Evolutionary conservation across 1,140 invertebrate genomes (phyloP), one percentile per base, ranked within the genome.

Genomic region (Heliothis subflexa): DNA sequence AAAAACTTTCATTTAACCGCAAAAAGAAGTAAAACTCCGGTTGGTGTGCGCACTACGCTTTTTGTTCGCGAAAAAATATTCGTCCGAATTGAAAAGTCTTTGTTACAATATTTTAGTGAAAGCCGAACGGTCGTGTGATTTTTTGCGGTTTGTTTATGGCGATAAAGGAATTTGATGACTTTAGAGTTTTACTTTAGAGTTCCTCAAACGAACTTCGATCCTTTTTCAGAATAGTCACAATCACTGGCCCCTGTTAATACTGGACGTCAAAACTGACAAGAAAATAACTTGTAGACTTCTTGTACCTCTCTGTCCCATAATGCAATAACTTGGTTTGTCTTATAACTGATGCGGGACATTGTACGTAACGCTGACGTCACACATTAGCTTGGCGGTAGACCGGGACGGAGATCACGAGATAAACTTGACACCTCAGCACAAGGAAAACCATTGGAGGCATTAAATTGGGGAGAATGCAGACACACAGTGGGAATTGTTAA

Each of bases 21-120:
- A 73, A 81, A 75, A 70, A 57, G 62, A 78, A 78, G 72, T 68
- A 62, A 76, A 81, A 78, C 47, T 33, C 40, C 55, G 52, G 59
- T 59, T 50, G 76, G 74, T 78, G 74, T 21, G 55, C 55, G 59
- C 72, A 80, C 70, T 80, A 79, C 68, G 76, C 70, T 83, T 80
- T 84, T 80, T 73, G 73, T 54, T 77, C 71, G 66, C 76, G 76
- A 81, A 81, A 81, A 73, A 83, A 81, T 78, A 62, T 76, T 75
- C 33, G 54, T 33, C 62, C 47, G 77, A 75, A 81, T 81, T 80
- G 78, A 84, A 81, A 81, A 77, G 76, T 78, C 73, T 83, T 85
- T 83, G 84, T 81, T 83, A 80, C 75, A 81, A 81, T 83, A 77
- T 71, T 81, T 78, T 78, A 79, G 66, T 47, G 68, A 72, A 76